Conservation (phyloP, 2,888 invertebrate species). For the Chloroclystis v-ata region DNA sequence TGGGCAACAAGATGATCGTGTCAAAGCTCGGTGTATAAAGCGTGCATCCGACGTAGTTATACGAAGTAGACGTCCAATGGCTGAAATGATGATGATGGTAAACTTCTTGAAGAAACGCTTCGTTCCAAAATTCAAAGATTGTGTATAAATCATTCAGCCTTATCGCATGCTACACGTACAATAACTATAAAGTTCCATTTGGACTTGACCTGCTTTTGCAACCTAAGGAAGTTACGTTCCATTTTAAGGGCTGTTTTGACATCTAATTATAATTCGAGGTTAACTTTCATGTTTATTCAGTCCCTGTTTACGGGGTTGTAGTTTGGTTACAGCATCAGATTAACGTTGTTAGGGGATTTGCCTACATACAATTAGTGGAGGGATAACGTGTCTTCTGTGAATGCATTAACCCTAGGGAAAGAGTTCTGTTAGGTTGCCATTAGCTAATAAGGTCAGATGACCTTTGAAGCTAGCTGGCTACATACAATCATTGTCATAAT, state of each 20-base stretch:
- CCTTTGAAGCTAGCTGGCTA: too few relatives aligned
- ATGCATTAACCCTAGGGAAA: conserved; percentile 11
- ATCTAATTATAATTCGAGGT: conserved; percentile 43
- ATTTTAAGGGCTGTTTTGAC: conserved; percentile 37
- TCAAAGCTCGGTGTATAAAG: too few relatives aligned
- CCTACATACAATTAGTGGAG: conserved; percentile 26
- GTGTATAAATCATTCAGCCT: background rate
- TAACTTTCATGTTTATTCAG: conserved; percentile 41
- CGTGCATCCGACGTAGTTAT: too few relatives aligned
- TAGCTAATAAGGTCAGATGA: too few relatives aligned
- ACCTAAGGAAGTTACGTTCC: conserved; percentile 26
- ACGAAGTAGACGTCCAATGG: too few relatives aligned
- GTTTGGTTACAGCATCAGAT: conserved; percentile 28
- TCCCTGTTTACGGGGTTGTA: conserved; percentile 29
- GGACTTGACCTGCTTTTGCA: conserved; percentile 56
- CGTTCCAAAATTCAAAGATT: too few relatives aligned
- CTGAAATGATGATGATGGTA: too few relatives aligned
- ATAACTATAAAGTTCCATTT: background rate
- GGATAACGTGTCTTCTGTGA: conserved; percentile 27
- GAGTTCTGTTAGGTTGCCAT: background rate
- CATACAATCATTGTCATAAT: too few relatives aligned
- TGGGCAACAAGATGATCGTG: too few relatives aligned
- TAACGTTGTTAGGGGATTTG: conserved; percentile 28
- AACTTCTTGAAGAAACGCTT: too few relatives aligned
- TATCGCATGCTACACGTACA: background rate